phyloP scores from a whole-genome alignment of 53 echinoderm and acorn worm species.

The Glandiceps talaboti region DNA sequence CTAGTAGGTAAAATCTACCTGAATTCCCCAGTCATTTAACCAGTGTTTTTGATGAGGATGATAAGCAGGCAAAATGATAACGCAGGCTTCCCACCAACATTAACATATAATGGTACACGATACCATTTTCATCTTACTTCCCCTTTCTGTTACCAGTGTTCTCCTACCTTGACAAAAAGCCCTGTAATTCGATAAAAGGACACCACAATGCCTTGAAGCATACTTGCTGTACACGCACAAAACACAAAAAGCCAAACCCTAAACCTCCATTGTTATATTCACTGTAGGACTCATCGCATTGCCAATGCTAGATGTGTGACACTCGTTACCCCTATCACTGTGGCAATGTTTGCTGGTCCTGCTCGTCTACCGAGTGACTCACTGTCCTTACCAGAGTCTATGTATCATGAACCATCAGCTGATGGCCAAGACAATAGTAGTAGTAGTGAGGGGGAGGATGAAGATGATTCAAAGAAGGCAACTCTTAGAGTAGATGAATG shows the following conservation, averaged over 20 bases:
- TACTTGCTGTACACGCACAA: too few species aligned
- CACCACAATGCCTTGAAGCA: too few species aligned
- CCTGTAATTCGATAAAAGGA: too few species aligned
- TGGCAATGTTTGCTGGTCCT: conserved; percentile 84
- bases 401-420: conserved; percentile 4
- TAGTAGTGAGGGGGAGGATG: conserved; percentile 68
- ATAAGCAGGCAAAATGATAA: too few species aligned
- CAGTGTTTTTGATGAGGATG: too few species aligned
- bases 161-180: neutral
- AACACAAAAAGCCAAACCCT: too few species aligned
- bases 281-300: conserved; percentile 29
- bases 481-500: conserved; percentile 78
- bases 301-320: conserved; percentile 81
- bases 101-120: too few species aligned
- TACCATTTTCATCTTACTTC: neutral
- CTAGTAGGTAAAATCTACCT: too few species aligned
- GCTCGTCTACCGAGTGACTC: conserved; percentile 84
- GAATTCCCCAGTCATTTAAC: too few species aligned
- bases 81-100: too few species aligned
- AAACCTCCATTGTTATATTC: too few species aligned
- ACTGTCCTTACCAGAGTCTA: conserved; percentile 49
- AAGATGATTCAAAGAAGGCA: conserved; percentile 41
- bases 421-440: conserved; percentile 20
- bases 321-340: conserved; percentile 60
- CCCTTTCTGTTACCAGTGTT: neutral